These are phyloP conservation scores for Cataglyphis altisquamis DNA, from an alignment of 2,888 invertebrate species.

Conservation along the genomic window DNA sequence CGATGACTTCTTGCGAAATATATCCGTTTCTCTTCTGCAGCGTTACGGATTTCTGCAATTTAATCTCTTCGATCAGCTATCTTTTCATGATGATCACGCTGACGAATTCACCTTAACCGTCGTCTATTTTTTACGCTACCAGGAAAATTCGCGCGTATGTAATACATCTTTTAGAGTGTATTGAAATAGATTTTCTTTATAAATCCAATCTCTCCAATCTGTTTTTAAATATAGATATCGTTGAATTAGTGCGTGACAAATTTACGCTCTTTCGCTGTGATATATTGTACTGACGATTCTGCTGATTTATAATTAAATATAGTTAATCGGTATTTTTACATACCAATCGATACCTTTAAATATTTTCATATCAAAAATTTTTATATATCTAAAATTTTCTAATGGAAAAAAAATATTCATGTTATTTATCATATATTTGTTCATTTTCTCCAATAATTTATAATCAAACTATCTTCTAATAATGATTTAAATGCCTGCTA, in stretches of 20 bases:
- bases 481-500: neutral
- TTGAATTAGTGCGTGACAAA: neutral
- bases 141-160: neutral
- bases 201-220: neutral
- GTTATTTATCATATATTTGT: neutral
- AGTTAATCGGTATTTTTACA: neutral
- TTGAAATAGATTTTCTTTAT: neutral
- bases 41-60: neutral
- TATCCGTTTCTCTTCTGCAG: conserved; percentile 27
- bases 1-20: conserved; percentile 62
- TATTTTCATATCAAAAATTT: neutral
- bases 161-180: neutral
- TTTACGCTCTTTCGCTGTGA: neutral
- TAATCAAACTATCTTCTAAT: neutral
- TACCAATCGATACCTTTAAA: neutral
- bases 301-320: neutral
- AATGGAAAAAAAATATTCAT: neutral
- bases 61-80: conserved; percentile 19
- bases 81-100: neutral
- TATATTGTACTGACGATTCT: neutral
- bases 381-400: neutral
- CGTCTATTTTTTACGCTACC: neutral
- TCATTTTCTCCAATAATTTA: neutral
- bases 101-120: neutral
- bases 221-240: neutral